These are phyloP conservation scores for Thermophis baileyi DNA, from an alignment of 2,113 vertebrate species.

Conservation along the genomic window DNA sequence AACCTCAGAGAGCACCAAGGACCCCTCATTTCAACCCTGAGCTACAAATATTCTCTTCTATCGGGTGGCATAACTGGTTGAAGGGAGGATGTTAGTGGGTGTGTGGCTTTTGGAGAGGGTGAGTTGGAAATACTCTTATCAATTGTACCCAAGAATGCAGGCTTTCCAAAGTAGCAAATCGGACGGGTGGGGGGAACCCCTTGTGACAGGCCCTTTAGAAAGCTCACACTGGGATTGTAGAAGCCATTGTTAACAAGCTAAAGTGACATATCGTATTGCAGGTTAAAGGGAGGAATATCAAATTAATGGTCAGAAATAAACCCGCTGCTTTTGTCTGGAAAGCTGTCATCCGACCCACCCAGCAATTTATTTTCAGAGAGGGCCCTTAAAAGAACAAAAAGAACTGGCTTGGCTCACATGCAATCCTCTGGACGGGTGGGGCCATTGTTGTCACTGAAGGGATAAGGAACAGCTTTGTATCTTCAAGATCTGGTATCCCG, in stretches of 20 bases:
- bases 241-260: constrained; percentile 56
- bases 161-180: constrained; percentile 55
- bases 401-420: constrained; percentile 4
- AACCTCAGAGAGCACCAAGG: not conserved
- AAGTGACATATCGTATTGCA: constrained; percentile 69
- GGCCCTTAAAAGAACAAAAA: constrained; percentile 9
- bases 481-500: constrained; percentile 29
- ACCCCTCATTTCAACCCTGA: not conserved
- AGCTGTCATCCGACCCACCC: constrained; percentile 52
- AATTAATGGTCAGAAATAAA: constrained; percentile 69
- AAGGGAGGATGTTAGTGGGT: not conserved
- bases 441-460: constrained; percentile 16
- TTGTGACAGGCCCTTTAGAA: constrained; percentile 40
- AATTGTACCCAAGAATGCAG: constrained; percentile 40
- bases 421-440: constrained; percentile 40
- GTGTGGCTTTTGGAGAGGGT: not conserved
- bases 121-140: constrained; percentile 33
- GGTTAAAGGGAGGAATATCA: constrained; percentile 67
- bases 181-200: constrained; percentile 25
- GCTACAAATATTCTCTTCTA: not conserved
- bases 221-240: constrained; percentile 45
- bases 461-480: constrained; percentile 30
- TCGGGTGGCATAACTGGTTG: constrained; percentile 14
- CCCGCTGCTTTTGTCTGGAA: constrained; percentile 66
- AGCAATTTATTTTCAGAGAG: constrained; percentile 62